phyloP scores from a whole-genome alignment of 1,140 invertebrate species.

The Drosophila pandora region DNA sequence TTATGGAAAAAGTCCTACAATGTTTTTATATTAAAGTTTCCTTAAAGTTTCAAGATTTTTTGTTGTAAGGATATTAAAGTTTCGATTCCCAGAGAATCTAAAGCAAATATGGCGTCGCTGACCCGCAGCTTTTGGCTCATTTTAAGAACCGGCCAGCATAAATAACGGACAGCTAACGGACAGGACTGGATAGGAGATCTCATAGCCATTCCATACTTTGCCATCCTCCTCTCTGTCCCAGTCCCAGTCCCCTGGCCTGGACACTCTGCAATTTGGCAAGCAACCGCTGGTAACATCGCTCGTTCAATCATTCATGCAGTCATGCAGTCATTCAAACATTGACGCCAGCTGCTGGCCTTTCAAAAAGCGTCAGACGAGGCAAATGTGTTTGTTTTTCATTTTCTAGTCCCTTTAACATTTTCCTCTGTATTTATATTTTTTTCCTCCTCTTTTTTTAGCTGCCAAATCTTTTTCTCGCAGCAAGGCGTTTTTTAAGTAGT shows the following conservation, averaged over 20 bases:
- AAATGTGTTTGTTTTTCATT: conserved; percentile 77
- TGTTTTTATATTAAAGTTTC: too few species aligned
- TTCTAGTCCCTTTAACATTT: conserved; percentile 56
- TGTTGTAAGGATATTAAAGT: neutral
- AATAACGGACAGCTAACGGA: conserved; percentile 44
- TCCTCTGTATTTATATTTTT: conserved; percentile 5
- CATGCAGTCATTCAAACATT: conserved; percentile 73
- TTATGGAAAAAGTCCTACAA: too few species aligned
- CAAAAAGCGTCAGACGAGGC: conserved; percentile 42
- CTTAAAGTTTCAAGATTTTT: neutral
- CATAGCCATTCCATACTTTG: neutral
- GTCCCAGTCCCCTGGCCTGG: neutral
- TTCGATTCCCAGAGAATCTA: conserved; percentile 7
- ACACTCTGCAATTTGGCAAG: conserved; percentile 56
- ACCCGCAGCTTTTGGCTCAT: conserved; percentile 71
- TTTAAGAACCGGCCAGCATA: conserved; percentile 52
- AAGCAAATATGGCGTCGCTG: conserved; percentile 58
- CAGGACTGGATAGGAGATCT: conserved; percentile 10
- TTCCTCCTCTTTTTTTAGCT: conserved; percentile 19
- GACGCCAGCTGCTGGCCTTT: conserved; percentile 59
- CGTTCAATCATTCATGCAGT: conserved; percentile 71
- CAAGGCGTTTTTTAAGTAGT: conserved; percentile 73
- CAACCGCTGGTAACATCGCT: conserved; percentile 44
- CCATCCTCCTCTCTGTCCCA: neutral
- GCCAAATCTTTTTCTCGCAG: conserved; percentile 44